Percentiles rank a stretch among this genome's conserved stretches.
phyloP scores from a whole-genome alignment of 2,888 invertebrate genomes.

The Dastarcus helophoroides region DNA sequence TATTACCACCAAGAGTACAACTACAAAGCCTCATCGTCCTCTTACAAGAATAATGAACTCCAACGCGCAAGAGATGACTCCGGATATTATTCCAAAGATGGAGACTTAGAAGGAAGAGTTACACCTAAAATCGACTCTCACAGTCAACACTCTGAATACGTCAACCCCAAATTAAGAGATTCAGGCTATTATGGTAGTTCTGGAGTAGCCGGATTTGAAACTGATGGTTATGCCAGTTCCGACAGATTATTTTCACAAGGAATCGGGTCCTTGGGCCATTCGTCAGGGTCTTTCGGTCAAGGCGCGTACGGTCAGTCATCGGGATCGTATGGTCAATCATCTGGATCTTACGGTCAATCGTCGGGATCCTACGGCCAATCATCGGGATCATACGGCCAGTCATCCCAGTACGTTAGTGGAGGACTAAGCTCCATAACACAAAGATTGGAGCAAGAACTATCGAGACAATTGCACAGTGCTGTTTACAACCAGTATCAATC shows the following conservation, averaged over 20 bases:
- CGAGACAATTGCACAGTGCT: conserved; percentile 25
- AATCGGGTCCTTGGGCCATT: too few species aligned
- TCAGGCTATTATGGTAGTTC: conserved; percentile 1
- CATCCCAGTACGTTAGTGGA: too few species aligned
- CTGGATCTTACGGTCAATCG: too few species aligned
- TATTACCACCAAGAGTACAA: conserved; percentile 34
- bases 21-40: conserved; percentile 31
- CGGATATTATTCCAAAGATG: conserved; percentile 32
- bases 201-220: conserved; percentile 1
- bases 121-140: conserved; percentile 31
- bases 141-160: conserved; percentile 33
- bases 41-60: conserved; percentile 33
- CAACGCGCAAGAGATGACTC: conserved; percentile 34
- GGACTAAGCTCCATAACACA: conserved; percentile 9
- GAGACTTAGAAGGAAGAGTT: conserved; percentile 29
- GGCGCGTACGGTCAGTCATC: conserved; percentile 4
- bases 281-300: too few species aligned
- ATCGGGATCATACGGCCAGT: neutral
- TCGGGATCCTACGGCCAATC: neutral
- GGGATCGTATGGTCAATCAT: too few species aligned
- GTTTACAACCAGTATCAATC: conserved; percentile 17
- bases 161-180: conserved; percentile 25
- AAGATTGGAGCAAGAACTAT: conserved; percentile 25
- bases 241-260: too few species aligned
- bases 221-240: conserved; percentile 6